These are phyloP conservation scores for Anableps anableps DNA, from an alignment of 2,797 vertebrate species.

Conservation along the genomic window DNA sequence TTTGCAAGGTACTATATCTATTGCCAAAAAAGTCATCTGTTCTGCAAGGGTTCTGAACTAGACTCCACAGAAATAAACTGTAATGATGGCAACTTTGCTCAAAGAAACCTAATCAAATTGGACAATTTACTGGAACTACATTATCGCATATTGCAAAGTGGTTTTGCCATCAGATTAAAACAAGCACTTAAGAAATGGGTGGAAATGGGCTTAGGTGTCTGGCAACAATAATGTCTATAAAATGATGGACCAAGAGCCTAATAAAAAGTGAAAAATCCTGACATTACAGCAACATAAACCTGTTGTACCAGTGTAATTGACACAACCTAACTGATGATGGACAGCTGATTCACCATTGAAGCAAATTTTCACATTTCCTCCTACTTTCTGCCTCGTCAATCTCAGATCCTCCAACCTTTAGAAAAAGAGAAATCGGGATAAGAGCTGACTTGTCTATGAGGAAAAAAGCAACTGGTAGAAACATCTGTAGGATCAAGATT, in stretches of 20 bases:
- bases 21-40: background rate
- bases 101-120: background rate
- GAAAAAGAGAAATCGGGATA: background rate
- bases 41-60: background rate
- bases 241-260: background rate
- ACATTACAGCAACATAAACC: background rate
- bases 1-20: background rate
- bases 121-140: too few species aligned
- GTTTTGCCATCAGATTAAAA: background rate
- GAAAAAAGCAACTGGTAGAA: background rate
- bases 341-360: constrained; percentile 17
- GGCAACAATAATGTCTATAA: background rate
- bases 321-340: constrained; percentile 1
- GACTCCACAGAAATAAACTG: background rate
- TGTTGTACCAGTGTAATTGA: background rate
- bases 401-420: background rate
- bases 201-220: background rate
- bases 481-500: background rate
- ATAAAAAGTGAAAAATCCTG: background rate
- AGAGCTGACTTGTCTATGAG: background rate
- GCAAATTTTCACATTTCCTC: constrained; percentile 11
- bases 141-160: background rate
- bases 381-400: background rate
- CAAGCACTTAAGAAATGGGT: background rate
- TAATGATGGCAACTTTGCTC: background rate